These are phyloP conservation scores for Neoseiulus cucumeris DNA, from an alignment of 1,140 invertebrate genomes.

Conservation along the genomic window DNA sequence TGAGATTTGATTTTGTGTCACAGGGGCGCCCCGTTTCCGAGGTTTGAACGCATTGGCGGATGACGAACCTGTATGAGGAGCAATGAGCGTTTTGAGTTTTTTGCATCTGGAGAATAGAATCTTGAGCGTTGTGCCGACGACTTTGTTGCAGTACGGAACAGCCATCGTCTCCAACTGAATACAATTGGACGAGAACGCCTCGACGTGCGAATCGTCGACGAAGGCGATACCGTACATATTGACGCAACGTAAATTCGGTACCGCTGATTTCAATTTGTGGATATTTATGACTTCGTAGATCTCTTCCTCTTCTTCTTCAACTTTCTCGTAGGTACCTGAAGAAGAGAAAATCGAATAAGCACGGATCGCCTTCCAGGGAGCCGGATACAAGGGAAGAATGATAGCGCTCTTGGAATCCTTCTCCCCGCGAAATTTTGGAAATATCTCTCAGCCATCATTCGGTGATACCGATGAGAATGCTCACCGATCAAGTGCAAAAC, in stretches of 20 bases:
- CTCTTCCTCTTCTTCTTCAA: conserved; percentile 97
- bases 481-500: conserved; percentile 88
- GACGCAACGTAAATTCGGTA: conserved; percentile 80
- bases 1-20: too few relatives aligned
- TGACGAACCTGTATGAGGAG: conserved; percentile 82
- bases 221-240: conserved; percentile 95
- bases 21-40: too few relatives aligned
- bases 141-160: conserved; percentile 87
- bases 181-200: conserved; percentile 55
- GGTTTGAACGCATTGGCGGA: not conserved
- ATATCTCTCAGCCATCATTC: too few relatives aligned
- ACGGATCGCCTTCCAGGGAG: too few relatives aligned
- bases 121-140: conserved; percentile 89
- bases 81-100: conserved; percentile 68
- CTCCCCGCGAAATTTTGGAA: too few relatives aligned
- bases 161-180: conserved; percentile 84
- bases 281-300: conserved; percentile 99
- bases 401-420: too few relatives aligned
- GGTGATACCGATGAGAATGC: conserved; percentile 16
- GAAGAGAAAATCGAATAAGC: too few relatives aligned
- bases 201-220: conserved; percentile 94
- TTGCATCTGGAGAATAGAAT: conserved; percentile 79
- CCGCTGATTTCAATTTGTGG: conserved; percentile 87
- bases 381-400: too few relatives aligned
- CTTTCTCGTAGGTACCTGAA: conserved; percentile 89